Conservation (phyloP, 2,113 vertebrate genomes). For the Coracopsis vasa region DNA sequence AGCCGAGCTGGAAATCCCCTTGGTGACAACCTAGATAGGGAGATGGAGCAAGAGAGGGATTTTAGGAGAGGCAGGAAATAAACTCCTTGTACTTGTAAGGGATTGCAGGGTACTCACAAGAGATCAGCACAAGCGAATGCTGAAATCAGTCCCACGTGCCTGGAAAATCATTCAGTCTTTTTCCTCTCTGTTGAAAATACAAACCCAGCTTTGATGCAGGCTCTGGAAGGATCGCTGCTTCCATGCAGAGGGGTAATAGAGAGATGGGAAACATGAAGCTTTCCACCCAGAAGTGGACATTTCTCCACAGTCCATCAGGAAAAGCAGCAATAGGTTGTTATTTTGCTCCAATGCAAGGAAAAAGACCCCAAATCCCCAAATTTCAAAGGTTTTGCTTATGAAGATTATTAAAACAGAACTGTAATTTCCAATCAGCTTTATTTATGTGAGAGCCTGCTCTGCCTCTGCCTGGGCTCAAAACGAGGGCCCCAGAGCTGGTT, state of each 20-base stretch:
- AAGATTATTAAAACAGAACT: not conserved
- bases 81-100: not conserved
- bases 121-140: not conserved
- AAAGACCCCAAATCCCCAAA: not conserved
- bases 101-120: not conserved
- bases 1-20: fast-evolving
- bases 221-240: not conserved
- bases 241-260: not conserved
- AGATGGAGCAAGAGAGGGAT: not conserved
- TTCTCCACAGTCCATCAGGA: not conserved
- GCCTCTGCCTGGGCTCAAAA: not conserved
- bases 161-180: not conserved
- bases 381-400: not conserved
- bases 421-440: not conserved
- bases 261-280: not conserved
- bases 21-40: fast-evolving
- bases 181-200: not conserved
- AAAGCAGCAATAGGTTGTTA: not conserved
- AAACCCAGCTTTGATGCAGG: not conserved
- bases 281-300: not conserved
- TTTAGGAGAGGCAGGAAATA: not conserved
- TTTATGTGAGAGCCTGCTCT: not conserved
- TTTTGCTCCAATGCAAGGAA: not conserved
- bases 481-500: fast-evolving
- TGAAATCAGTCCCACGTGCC: not conserved